Conservation (phyloP, 2,888 invertebrate species). For the Pemphredon lugubris region DNA sequence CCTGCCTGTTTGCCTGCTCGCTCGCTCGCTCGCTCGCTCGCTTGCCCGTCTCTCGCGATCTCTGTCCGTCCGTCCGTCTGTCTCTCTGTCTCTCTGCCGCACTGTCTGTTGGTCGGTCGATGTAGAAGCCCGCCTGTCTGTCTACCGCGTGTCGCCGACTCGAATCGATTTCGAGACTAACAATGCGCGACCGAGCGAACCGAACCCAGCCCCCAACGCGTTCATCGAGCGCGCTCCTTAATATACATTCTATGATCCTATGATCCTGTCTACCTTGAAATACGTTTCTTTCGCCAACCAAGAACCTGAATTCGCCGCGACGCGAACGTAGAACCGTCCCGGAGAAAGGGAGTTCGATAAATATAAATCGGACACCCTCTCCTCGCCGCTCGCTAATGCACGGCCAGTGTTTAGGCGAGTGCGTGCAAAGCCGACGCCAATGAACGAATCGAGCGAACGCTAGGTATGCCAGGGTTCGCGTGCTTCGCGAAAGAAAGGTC, state of each 20-base stretch:
- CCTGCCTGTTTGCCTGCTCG: constrained; percentile 47
- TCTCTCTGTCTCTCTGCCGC: constrained; percentile 35
- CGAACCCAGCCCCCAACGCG: constrained; percentile 15
- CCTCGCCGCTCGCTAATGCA: constrained; percentile 10
- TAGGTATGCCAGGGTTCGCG: constrained; percentile 48
- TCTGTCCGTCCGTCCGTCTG: constrained; percentile 31
- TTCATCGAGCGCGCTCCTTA: constrained; percentile 27
- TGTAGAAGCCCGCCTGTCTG: constrained; percentile 42
- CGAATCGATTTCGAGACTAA: constrained; percentile 60
- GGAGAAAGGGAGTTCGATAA: constrained; percentile 25
- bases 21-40: constrained; percentile 45
- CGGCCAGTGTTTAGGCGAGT: no score
- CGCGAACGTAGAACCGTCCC: constrained; percentile 4
- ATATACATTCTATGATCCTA: constrained; percentile 19
- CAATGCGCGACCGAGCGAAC: constrained; percentile 47
- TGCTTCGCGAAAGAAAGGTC: constrained; percentile 37
- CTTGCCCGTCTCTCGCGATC: constrained; percentile 27
- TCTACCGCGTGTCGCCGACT: constrained; percentile 58
- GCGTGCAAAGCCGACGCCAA: constrained; percentile 26
- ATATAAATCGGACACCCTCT: constrained; percentile 43
- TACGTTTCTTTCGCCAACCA: constrained; percentile 7
- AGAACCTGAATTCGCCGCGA: constrained; percentile 13
- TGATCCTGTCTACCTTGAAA: constrained; percentile 14
- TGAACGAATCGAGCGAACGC: constrained; percentile 48
- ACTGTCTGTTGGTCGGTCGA: constrained; percentile 30